Evolutionary conservation across 2,797 vertebrate species (phyloP), one percentile per base, ranked within the genome.

Genomic region (Lutjanus campechanus): DNA sequence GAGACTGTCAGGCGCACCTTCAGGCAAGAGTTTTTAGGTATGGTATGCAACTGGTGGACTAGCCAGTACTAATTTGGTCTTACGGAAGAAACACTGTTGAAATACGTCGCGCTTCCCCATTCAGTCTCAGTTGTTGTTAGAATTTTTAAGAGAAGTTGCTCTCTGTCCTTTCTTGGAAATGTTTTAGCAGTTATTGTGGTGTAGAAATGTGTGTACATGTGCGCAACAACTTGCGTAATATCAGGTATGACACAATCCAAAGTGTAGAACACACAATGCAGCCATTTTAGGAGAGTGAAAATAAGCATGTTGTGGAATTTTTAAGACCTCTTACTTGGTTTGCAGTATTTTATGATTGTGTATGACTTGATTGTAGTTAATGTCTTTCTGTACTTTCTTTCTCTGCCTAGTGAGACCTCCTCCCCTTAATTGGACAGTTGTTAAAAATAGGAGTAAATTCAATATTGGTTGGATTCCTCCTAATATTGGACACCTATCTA

Each of bases 1-100:
- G n/a, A 0, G 0, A 0, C 4, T 0, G 62, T 64, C 68, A 64
- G 25, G 46, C 87, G 92, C 66, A 87, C 73, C n/a, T 80, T 79
- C 74, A 0, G 0, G 0, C 20, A 0, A 8, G 0, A 0, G 0
- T 1, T 29, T 1, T 0, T 0, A 0, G 0, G 0, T 0, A 54
- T 0, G 66, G 82, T 91, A 64, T 8, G 78, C 8, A 59, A 1
- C n/a, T 4, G 22, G n/a, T 3, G 9, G 0, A 44, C 25, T 19
- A 11, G 11, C 11, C 53, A 8, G 1, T 41, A 9, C 17, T 29
- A 5, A 46, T 54, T 20, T n/a, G 66, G 8, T 53, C 4, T 15
- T 17, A 1, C 4, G 0, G 11, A 41, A 13, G 60, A 50, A 62
- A 20, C 8, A 1, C 40, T 88, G 73, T 69, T 59, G 64, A 80